Evolutionary conservation across 2,113 vertebrate genomes (phyloP), one percentile per base, ranked within the genome.

Genomic region (Vidua chalybeata): DNA sequence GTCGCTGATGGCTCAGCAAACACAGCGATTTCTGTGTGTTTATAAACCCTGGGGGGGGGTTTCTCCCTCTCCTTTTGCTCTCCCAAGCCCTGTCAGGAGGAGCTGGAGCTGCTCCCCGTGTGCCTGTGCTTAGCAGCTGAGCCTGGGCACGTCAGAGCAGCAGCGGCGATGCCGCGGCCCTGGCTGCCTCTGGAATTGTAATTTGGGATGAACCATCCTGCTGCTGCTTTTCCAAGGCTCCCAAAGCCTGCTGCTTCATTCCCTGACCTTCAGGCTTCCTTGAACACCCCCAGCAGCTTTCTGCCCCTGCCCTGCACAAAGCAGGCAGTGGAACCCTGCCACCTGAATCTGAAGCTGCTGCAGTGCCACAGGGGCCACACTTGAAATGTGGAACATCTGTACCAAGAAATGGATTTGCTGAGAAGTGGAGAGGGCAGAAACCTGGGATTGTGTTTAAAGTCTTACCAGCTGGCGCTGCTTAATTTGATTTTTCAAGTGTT

Each of bases 51-150:
- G 1, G 30, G 45, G 30, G 45, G 52, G 52, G 46, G 1, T 14
- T 83, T 52, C 17, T 30, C 9, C 9, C 26, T 35, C 12, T 37
- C 15, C 5, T 68, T 68, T 19, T 10, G 6, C 56, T 22, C 48
- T 52, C 45, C 55, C 46, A 3, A 13, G 46, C 17, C 13, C 68
- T 73, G 59, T 63, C 49, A 64, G 69, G 58, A n/a, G 28, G 66
- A 6, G 20, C 79, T 61, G 79, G 66, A 68, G 89, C 84, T 73
- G 69, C 39, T 93, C 76, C 46, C 68, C 86, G 35, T 90, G 82
- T 93, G 83, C 80, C 91, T 94, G 64, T 90, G 85, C 97, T 78
- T 97, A 97, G 96, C 96, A 97, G 93, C 97, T 52, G 5, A 39
- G 92, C 95, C 83, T 97, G 91, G 95, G 89, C 94, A 97, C 84